These are phyloP conservation scores for Atta texana DNA, from an alignment of 1,140 invertebrate genomes.

Conservation along the genomic window DNA sequence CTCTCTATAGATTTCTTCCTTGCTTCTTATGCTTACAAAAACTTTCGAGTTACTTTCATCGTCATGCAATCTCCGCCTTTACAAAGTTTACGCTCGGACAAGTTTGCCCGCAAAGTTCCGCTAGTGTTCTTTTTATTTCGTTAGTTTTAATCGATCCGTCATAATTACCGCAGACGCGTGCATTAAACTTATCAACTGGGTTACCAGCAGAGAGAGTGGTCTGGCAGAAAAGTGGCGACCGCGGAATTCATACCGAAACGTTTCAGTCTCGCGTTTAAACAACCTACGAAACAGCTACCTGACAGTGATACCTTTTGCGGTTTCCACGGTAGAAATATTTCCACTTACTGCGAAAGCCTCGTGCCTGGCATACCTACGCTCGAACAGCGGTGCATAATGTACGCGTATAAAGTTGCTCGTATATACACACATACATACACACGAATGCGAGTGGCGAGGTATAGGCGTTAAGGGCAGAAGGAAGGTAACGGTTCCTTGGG, in stretches of 20 bases:
- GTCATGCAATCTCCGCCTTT: conserved; percentile 59
- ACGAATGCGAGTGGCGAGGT: neutral
- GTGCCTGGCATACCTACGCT: conserved; percentile 65
- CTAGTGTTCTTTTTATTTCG: conserved; percentile 45
- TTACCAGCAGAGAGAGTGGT: neutral
- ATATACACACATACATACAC: neutral
- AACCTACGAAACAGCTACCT: conserved; percentile 51
- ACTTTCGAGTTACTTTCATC: conserved; percentile 60
- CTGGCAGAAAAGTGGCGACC: conserved; percentile 1
- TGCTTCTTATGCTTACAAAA: conserved; percentile 57
- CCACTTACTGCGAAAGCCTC: conserved; percentile 74
- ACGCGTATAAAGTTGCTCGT: conserved; percentile 15
- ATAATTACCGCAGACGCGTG: conserved; percentile 49
- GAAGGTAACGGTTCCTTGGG: conserved; percentile 56
- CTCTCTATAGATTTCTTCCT: neutral
- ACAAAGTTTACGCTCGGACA: conserved; percentile 56
- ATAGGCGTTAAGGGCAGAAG: conserved; percentile 16
- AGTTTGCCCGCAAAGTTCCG: conserved; percentile 43
- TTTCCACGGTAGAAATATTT: conserved; percentile 72
- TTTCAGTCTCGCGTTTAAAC: conserved; percentile 50
- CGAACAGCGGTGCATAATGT: conserved; percentile 43
- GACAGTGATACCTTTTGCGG: conserved; percentile 65
- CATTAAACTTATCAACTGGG: conserved; percentile 28
- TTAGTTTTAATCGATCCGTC: conserved; percentile 61
- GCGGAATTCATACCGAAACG: conserved; percentile 38